Base-by-base conservation (phyloP, 2,888 invertebrate species). In the Eupithecia exiguata region DNA sequence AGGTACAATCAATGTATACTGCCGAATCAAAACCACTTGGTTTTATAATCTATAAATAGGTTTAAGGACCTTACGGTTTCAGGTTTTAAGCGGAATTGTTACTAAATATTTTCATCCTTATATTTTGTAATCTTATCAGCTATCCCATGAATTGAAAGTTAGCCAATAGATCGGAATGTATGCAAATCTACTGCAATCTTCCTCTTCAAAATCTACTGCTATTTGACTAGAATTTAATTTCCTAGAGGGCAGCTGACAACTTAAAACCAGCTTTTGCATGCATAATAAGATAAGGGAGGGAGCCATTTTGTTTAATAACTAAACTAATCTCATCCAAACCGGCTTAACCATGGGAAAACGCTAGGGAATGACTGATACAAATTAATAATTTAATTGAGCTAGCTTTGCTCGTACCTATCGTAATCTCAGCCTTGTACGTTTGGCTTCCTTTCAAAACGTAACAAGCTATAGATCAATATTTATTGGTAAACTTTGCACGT, bases 361-460 rank as follows among this genome's bases (percentile, higher is more conserved):
- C 58, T 1, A 58, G 18, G 62, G 63, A 69, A 40, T 63, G n/a
- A 68, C 71, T 67, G 35, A 21, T 70, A 53, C 70, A 74, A 72
- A 74, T 74, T 70, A 72, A 70, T 68, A 68, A 61, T 72, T 76
- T 69, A 71, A 74, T 76, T 71, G 46, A 58, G 9, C 62, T n/a
- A 30, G 30, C 70, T 68, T 43, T 30, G 65, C 70, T 25, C 65
- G 21, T 18, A 30, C 62, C 5, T 67, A 46, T 63, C 53, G 35
- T 63, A 63, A 72, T 68, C 49, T 70, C 49, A 67, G 46, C 65
- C 58, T 71, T 74, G 68, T 21, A 61, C 40, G 63, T 68, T 66
- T 72, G 67, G 70, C 74, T 69, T 62, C 71, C 68, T 61, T 62
- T 69, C 69, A 71, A 74, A 71, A 35, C n/a, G 38, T 61, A 68